These are phyloP conservation scores for Pseudococcus jackbeardsleyi DNA, from an alignment of 2,888 invertebrate species.

Conservation along the genomic window DNA sequence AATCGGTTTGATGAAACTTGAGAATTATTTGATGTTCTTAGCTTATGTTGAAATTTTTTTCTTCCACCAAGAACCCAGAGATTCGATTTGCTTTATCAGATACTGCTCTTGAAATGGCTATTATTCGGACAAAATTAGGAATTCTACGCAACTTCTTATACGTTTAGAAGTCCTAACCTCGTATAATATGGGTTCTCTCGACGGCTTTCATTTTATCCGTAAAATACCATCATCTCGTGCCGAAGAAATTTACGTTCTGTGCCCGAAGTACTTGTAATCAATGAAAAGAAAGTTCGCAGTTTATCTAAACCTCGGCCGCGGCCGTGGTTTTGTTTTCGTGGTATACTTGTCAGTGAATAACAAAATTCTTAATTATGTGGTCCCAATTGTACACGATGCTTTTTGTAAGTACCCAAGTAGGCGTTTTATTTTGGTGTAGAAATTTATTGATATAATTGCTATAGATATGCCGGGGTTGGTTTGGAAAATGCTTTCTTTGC, in stretches of 20 bases:
- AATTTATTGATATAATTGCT: no score
- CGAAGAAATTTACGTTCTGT: not conserved
- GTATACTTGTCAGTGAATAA: conserved; percentile 3
- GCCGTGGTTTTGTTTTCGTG: not conserved
- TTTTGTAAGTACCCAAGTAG: no score
- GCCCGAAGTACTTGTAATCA: not conserved
- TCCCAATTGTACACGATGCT: not conserved
- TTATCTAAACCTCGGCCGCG: not conserved
- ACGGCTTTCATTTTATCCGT: not conserved
- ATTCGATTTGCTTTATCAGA: conserved; percentile 17
- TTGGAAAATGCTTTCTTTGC: not conserved
- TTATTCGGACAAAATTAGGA: not conserved
- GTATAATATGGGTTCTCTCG: not conserved
- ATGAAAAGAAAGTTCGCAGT: not conserved
- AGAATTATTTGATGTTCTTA: not conserved
- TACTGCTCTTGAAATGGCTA: not conserved
- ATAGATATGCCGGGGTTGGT: not conserved
- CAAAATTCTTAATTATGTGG: not conserved
- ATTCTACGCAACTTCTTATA: conserved; percentile 23
- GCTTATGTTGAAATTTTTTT: conserved; percentile 3
- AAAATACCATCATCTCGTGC: not conserved
- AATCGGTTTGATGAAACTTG: not conserved
- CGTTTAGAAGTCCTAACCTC: not conserved
- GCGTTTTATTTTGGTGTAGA: no score
- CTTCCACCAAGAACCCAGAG: not conserved